Base-by-base conservation (phyloP, 2,113 vertebrate genomes). In the Oncorhynchus kisutch region DNA sequence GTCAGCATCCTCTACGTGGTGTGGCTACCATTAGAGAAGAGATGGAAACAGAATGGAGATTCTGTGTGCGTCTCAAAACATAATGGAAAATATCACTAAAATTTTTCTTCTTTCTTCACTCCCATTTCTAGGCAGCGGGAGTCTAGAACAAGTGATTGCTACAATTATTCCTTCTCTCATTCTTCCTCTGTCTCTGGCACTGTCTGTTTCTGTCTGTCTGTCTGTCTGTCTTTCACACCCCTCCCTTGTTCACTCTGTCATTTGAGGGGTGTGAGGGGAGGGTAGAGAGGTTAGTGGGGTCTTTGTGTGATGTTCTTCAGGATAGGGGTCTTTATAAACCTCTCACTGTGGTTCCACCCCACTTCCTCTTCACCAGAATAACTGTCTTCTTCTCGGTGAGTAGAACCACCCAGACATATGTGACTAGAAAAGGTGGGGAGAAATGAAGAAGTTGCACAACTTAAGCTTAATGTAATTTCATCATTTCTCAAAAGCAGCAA, bases 261-360 rank as follows among this genome's bases (percentile, higher is more conserved):
- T 54, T 54, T 54, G 13, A 14, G 49, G 16, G 14, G 49, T 45
- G 9, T 45, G 8, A 11, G 9, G 39, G 39, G 39, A 45, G 39
- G 39, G 39, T 45, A 45, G 39, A 45, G 16, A 54, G 16, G 51
- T 18, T 54, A 54, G 13, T 18, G 8, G 8, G 39, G 16, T 16
- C 16, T 54, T 54, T 18, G 51, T 54, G 51, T 54, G 73, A 81
- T 34, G 5, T 66, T 59, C 14, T 54, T 18, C 4, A 18, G 51
- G 39, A 11, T 45, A 11, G 39, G 2, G 4, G 72, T 71, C 73
- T 70, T 7, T 34, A 70, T 68, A n/a, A 45, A 24, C 72, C 67
- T 80, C 24, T 5, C 18, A 20, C 16, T 22, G 31, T 82, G 9
- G 81, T 82, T 70, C 22, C 1, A 25, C 70, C 20, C 67, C 16